Evolutionary conservation across 2,797 vertebrate genomes (phyloP).

Genomic region (Taeniopygia guttata): DNA sequence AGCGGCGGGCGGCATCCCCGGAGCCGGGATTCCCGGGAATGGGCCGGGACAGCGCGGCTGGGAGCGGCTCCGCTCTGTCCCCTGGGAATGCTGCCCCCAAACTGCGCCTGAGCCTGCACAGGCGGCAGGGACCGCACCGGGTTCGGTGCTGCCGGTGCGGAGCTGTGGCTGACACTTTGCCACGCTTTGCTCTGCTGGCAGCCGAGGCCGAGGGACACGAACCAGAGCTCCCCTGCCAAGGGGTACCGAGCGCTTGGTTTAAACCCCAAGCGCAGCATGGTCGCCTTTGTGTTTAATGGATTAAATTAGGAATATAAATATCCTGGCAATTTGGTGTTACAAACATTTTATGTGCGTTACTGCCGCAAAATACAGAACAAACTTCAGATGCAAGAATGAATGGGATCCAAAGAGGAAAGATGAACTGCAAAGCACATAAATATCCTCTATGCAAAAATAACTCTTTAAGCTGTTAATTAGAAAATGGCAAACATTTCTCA

Average conservation of each 20-base stretch:
- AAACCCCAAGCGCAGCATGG: rapidly evolving
- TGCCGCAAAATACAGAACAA: not conserved
- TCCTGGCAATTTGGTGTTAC: not conserved
- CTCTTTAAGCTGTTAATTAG: not conserved
- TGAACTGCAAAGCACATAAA: not conserved
- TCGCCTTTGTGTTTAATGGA: not conserved
- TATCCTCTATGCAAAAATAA: not conserved
- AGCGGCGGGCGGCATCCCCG: rapidly evolving
- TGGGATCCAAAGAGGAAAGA: not conserved
- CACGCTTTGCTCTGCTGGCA: not conserved
- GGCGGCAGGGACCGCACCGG: not conserved
- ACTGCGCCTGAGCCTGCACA: rapidly evolving
- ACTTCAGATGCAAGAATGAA: not conserved
- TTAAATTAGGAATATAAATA: not conserved
- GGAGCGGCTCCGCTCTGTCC: not conserved
- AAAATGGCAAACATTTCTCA: not conserved
- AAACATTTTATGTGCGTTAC: not conserved
- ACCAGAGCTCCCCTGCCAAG: not conserved
- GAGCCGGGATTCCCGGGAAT: no score
- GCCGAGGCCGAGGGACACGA: not conserved
- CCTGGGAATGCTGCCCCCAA: not conserved
- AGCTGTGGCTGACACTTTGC: not conserved
- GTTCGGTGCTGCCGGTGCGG: rapidly evolving
- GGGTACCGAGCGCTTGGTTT: not conserved
- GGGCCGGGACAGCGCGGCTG: not conserved